These are phyloP conservation scores for Dendronephthya gigantea DNA, from an alignment of 64 coral and sea anemone genomes.

Conservation along the genomic window DNA sequence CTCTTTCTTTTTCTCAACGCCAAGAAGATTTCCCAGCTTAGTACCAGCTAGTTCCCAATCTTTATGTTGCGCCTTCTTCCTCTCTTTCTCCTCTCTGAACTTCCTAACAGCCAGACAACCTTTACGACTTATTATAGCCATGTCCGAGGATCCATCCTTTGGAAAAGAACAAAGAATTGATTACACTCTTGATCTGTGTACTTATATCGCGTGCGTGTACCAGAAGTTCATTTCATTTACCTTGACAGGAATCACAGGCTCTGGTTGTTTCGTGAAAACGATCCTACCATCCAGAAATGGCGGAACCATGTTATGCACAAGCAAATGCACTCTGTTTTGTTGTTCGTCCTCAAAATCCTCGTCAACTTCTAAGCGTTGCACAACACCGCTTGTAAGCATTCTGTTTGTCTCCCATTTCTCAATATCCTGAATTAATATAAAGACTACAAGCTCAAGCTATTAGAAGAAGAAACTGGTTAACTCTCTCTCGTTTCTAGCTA, in stretches of 20 bases:
- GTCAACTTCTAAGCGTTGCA: conserved; percentile 90
- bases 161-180: neutral
- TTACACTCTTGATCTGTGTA: neutral
- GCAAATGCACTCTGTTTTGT: conserved; percentile 76
- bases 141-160: conserved; percentile 90
- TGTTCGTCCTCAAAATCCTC: conserved; percentile 99
- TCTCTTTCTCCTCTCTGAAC: conserved; percentile 79
- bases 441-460: too few relatives aligned
- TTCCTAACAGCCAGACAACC: conserved; percentile 76
- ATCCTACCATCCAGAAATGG: conserved; percentile 93
- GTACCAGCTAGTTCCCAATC: conserved; percentile 97
- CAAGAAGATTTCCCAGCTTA: conserved; percentile 90
- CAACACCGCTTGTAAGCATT: conserved; percentile 98
- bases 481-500: too few relatives aligned
- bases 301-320: conserved; percentile 93
- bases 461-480: neutral
- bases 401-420: conserved; percentile 97
- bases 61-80: conserved; percentile 90
- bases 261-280: conserved; percentile 98
- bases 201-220: neutral
- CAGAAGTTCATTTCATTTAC: neutral
- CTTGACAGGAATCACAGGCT: conserved; percentile 95
- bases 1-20: conserved; percentile 73
- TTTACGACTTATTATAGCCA: conserved; percentile 91
- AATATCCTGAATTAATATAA: conserved; percentile 56